Evolutionary conservation across 2,888 invertebrate genomes (phyloP), one percentile per base, ranked within the genome.

Genomic region (Achlya flavicornis): DNA sequence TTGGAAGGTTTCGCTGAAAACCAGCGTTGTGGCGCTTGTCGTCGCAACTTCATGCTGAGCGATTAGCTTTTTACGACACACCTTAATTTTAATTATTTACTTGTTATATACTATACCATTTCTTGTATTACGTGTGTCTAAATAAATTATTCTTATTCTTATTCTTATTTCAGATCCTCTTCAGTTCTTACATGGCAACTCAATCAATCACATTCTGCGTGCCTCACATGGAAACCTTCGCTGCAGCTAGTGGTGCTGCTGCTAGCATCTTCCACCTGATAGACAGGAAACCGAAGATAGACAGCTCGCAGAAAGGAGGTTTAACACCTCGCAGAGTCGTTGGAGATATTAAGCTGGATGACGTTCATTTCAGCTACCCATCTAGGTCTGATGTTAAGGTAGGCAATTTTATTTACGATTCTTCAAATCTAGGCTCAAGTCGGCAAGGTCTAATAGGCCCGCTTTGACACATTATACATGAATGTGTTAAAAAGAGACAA

Each of bases 311-410:
- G 43, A 88, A 91, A 12, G 85, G 88, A 0, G 98, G 98, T 0
- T 80, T 92, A 7, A 93, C 93, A 32, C 96, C 96, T 0, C 81
- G 87, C n/a, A 81, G 88, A 58, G 94, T 96, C 0, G 89, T 85
- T 4, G 98, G 98, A 0, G 95, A 96, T 61, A 96, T 98, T 43
- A 91, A 94, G 66, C 95, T 98, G 73, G 94, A 95, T 71, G 94
- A 96, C 71, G 94, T 98, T 1, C 92, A 95, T 74, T 98, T 98
- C 81, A 94, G 94, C 62, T 98, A 98, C 84, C 98, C 98, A 0
- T 95, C 97, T 0, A 89, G 98, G 61, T 95, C 96, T 16, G 96
- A 97, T 74, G 95, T 96, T 0, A 94, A 95, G 90, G 96, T 96
- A 81, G 63, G 70, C 14, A 41, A 60, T n/a, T 6, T 46, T n/a